Evolutionary conservation across 2,113 vertebrate species (phyloP), one percentile per base, ranked within the genome.

Genomic region (Sinocyclocheilus anshuiensis): DNA sequence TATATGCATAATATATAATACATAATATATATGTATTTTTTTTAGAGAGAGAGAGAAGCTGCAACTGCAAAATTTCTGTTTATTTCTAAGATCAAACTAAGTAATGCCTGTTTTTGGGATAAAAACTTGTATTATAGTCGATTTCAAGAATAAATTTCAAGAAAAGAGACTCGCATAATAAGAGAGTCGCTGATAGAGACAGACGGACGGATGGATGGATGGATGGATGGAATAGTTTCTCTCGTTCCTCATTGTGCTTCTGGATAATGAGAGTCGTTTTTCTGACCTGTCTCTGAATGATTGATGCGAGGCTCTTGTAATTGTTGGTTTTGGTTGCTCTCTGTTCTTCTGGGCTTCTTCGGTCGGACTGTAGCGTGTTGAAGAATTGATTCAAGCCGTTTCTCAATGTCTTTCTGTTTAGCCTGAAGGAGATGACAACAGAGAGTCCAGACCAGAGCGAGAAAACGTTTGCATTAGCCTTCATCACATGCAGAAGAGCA

Each of bases 241-340:
- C 24, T 87, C 6, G 6, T 33, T 29, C 6, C 65, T 69, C 13
- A 9, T 33, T 7, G 89, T 67, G 65, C 77, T 79, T 53, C 8
- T 7, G n/a, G 13, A 77, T 77, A 26, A 50, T 10, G 74, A 77
- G 13, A 50, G n/a, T 18, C 1, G 2, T 50, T 16, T 45, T 15
- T 26, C 48, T 63, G 15, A 12, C 22, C 9, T 42, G 65, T 67
- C 39, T 26, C 0, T 74, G 24, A 55, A 55, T 53, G 20, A 26
- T 78, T 48, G 11, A 10, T 33, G 65, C 29, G 2, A 69, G 26
- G 16, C 65, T 16, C n/a, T 22, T 61, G 59, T n/a, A 61, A n/a
- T 61, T 1, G 63, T 15, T 65, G 61, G 24, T 63, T 65, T 1
- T 15, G 63, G 63, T 65, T 29, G 4, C 63, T 65, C n/a, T 69